Evolutionary conservation across 1,140 invertebrate species (phyloP).

Genomic region (Oscheius sp.): DNA sequence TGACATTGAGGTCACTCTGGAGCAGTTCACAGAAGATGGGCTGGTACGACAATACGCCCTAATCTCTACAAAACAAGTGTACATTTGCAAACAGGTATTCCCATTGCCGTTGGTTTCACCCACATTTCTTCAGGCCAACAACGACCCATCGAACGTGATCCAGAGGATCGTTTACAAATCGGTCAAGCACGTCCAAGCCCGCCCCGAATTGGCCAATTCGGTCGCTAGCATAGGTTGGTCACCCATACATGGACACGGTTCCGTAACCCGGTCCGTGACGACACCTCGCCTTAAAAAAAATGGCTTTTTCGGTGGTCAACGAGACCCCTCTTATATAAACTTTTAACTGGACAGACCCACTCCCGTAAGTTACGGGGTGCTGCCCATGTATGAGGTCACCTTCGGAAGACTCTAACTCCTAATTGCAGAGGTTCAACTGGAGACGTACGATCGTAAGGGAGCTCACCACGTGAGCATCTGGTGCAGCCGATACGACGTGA

Average conservation of each 20-base stretch:
- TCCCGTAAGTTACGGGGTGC: too few relatives aligned
- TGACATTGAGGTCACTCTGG: constrained; percentile 28
- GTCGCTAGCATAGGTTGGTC: constrained; percentile 30
- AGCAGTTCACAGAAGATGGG: constrained; percentile 14
- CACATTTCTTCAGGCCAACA: constrained; percentile 1
- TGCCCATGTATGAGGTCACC: too few relatives aligned
- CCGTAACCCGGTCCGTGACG: too few relatives aligned
- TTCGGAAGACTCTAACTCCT: too few relatives aligned
- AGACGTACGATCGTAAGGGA: background rate
- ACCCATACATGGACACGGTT: too few relatives aligned
- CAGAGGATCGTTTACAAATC: constrained; percentile 24
- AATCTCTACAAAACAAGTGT: constrained; percentile 26
- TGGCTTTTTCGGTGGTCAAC: too few relatives aligned
- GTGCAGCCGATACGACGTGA: constrained; percentile 27
- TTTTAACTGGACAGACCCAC: too few relatives aligned
- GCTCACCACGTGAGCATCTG: background rate
- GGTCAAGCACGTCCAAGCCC: constrained; percentile 17
- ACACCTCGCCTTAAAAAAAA: too few relatives aligned
- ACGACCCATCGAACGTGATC: constrained; percentile 21
- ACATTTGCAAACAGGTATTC: constrained; percentile 29
- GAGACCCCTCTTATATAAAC: too few relatives aligned
- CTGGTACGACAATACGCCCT: constrained; percentile 28
- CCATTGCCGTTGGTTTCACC: background rate
- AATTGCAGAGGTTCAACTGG: background rate
- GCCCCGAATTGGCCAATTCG: constrained; percentile 21